Percentiles rank a stretch among this genome's conserved stretches.
Evolutionary conservation across 2,113 vertebrate genomes (phyloP).

Genomic region (Gymnorhina tibicen): DNA sequence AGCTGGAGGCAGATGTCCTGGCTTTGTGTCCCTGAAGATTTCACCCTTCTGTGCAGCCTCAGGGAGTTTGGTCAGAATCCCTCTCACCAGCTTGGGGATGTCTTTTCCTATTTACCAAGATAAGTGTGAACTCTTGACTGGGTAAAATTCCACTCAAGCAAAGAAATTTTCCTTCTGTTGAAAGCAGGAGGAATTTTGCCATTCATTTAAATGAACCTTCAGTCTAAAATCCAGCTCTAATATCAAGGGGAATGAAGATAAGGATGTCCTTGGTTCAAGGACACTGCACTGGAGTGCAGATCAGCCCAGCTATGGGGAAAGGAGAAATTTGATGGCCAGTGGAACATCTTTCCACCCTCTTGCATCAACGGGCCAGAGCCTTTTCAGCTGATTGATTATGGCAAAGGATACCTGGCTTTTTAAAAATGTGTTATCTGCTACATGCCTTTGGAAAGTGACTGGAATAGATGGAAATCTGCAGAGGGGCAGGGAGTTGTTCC

Average conservation of each 20-base stretch:
- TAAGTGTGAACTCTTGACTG: neutral
- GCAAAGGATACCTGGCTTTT: neutral
- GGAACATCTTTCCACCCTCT: neutral
- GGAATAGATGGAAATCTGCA: neutral
- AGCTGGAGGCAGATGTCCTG: neutral
- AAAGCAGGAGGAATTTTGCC: neutral
- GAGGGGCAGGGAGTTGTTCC: neutral
- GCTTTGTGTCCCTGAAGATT: neutral
- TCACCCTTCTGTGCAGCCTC: neutral
- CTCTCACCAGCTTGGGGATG: neutral
- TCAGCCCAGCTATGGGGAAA: neutral
- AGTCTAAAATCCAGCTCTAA: neutral
- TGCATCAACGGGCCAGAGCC: neutral
- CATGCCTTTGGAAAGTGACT: neutral
- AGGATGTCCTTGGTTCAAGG: neutral
- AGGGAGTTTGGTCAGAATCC: neutral
- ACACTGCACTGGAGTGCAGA: neutral
- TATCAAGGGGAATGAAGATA: neutral
- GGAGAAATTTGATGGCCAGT: neutral
- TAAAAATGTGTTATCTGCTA: neutral
- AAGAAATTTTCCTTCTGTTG: neutral
- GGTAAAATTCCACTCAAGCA: neutral
- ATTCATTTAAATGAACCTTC: neutral
- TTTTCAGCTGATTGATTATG: neutral
- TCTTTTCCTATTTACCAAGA: slow-evolving; percentile 27